Base-by-base conservation (phyloP, 1,140 invertebrate species). In the Eufriesea mexicana region DNA sequence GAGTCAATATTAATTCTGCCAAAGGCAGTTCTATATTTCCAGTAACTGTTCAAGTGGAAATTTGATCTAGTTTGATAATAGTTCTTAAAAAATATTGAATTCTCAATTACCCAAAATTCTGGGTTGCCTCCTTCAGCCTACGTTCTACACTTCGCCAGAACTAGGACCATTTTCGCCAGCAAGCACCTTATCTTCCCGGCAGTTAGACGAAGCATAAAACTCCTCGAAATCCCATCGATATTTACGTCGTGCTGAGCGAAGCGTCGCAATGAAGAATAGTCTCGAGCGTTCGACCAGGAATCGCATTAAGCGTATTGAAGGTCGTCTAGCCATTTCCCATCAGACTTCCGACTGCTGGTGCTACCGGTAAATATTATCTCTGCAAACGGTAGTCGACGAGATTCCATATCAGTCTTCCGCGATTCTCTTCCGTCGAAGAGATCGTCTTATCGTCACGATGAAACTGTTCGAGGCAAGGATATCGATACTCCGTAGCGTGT, bases 401-500 rank as follows among this genome's bases (percentile, higher is more conserved):
- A 35, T 35, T 35, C 35, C 35, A 4, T 35, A 35, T 35, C 35
- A 35, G 35, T 35, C 35, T 35, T 35, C 35, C 59, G n/a, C 59
- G 59, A 61, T 25, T 6, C n/a, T 25, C 57, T 61, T 14, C 16
- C 59, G n/a, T 14, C n/a, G 12, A 20, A 61, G 54, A 86, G 83
- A 78, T 86, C 72, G 85, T 78, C 84, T 35, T 45, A 66, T 66
- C 72, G 54, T 86, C 47, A 64, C 79, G 79, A 73, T 55, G 76
- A 68, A 78, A 10, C 6, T 10, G 20, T 49, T 25, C 47, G 70
- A 66, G 61, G 67, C 75, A 62, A 49, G 47, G 84, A 66, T 87
- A 86, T 66, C 73, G 80, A 86, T 75, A 62, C 61, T 18, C 14
- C 61, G 16, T 20, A 2, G 20, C 76, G 81, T 84, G 86, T 84